phyloP scores from a whole-genome alignment of 35 echinoderm and acorn worm genomes.

The Amphiura filiformis region DNA sequence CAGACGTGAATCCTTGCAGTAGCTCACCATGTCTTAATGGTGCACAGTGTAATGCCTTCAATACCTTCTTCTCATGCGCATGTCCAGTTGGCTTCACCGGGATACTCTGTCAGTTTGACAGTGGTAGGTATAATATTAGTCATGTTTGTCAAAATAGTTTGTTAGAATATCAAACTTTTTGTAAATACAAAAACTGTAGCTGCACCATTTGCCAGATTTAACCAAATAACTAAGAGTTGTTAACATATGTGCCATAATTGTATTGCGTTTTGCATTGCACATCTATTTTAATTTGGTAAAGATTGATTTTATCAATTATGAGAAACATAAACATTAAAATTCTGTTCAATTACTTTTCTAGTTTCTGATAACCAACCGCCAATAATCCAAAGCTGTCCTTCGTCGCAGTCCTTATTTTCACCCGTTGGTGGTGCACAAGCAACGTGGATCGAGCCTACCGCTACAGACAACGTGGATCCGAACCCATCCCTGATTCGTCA shows the following conservation, averaged over 20 bases:
- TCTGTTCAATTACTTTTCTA: neutral
- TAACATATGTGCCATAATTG: too few relatives aligned
- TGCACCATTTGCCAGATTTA: too few relatives aligned
- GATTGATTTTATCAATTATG: too few relatives aligned
- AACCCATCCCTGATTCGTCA: neutral
- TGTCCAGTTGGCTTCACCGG: slow-evolving; percentile 27
- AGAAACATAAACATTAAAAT: too few relatives aligned
- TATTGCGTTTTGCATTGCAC: too few relatives aligned
- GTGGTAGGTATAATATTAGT: too few relatives aligned
- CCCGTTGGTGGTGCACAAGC: neutral
- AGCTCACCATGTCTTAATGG: slow-evolving; percentile 24
- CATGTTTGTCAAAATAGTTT: too few relatives aligned
- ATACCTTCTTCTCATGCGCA: slow-evolving; percentile 13
- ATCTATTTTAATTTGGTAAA: too few relatives aligned
- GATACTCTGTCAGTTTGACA: neutral
- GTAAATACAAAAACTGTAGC: too few relatives aligned
- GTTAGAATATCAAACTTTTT: too few relatives aligned
- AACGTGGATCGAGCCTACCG: slow-evolving; percentile 7
- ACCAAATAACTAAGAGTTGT: too few relatives aligned
- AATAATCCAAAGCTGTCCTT: neutral
- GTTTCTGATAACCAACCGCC: neutral
- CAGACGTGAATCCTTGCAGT: slow-evolving; percentile 46
- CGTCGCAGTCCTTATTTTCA: neutral
- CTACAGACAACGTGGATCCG: slow-evolving; percentile 9
- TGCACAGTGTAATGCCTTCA: neutral